Conservation (phyloP, 2,797 vertebrate genomes). For the Megaceryle alcyon region DNA sequence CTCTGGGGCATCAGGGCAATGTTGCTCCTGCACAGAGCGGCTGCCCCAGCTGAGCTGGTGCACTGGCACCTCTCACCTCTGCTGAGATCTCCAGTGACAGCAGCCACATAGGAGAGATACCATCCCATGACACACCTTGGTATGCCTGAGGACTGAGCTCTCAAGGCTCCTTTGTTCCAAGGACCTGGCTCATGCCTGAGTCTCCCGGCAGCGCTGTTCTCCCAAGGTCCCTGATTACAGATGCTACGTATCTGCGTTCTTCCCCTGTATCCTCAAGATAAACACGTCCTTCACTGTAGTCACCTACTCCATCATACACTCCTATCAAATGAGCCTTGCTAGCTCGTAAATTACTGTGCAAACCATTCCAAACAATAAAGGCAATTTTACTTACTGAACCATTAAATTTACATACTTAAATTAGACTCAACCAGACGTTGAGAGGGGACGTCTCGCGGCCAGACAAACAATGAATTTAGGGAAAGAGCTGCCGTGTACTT, state of each 20-base stretch:
- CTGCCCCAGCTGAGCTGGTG: neutral
- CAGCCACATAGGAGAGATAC: fast-evolving
- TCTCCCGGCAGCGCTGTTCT: fast-evolving
- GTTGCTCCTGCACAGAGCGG: fast-evolving
- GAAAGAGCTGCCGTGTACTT: slow-evolving; percentile 57
- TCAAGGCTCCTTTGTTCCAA: neutral
- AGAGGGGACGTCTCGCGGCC: slow-evolving; percentile 62
- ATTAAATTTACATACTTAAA: slow-evolving; percentile 80
- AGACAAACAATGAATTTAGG: slow-evolving; percentile 75
- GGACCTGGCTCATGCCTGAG: fast-evolving
- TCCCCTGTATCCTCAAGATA: slow-evolving; percentile 43
- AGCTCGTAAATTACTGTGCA: slow-evolving; percentile 75
- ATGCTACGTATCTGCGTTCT: neutral
- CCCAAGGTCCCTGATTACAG: neutral
- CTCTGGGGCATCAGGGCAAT: fast-evolving
- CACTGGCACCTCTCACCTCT: neutral
- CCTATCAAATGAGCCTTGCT: slow-evolving; percentile 67
- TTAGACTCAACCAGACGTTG: slow-evolving; percentile 75
- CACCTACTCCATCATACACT: slow-evolving; percentile 63
- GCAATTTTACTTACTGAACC: slow-evolving; percentile 80
- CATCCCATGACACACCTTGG: neutral
- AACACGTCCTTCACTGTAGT: slow-evolving; percentile 48
- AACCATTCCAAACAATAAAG: slow-evolving; percentile 79
- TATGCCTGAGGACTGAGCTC: neutral
- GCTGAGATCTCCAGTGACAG: neutral